These are phyloP conservation scores for Neomorphus geoffroyi DNA, from an alignment of 2,797 vertebrate species.

Conservation along the genomic window DNA sequence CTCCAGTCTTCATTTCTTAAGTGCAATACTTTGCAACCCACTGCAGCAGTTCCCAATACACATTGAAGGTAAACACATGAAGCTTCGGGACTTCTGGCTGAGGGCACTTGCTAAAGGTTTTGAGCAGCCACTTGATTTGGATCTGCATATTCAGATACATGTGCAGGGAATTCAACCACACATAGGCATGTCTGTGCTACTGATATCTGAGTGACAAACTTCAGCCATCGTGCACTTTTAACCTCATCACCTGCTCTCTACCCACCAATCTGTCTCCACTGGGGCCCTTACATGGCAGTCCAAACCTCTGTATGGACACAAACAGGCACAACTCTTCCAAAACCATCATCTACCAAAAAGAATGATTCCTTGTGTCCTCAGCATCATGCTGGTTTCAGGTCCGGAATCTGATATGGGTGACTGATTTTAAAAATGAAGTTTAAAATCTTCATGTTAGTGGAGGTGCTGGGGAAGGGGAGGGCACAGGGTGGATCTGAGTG, in stretches of 20 bases:
- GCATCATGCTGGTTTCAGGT: neutral
- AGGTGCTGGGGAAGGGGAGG: neutral
- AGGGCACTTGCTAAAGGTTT: neutral
- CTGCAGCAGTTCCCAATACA: neutral
- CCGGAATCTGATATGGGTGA: neutral
- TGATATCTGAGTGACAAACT: neutral
- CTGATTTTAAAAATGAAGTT: neutral
- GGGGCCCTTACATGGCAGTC: neutral
- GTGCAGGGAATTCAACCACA: neutral
- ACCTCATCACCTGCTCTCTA: slow-evolving; percentile 3
- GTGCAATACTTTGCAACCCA: neutral
- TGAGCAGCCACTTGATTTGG: neutral
- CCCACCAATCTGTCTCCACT: neutral
- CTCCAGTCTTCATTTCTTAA: slow-evolving; percentile 10
- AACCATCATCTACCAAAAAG: neutral
- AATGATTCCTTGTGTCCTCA: neutral
- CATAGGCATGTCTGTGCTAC: neutral
- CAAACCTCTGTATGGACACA: neutral
- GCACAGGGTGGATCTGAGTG: neutral
- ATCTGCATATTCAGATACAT: rapidly evolving
- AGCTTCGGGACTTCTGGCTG: neutral
- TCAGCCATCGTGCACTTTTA: neutral
- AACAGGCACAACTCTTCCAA: neutral
- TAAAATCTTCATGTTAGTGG: neutral
- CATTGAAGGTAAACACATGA: neutral